Conservation (phyloP, 2,113 vertebrate species). For the Nerophis lumbriciformis region DNA sequence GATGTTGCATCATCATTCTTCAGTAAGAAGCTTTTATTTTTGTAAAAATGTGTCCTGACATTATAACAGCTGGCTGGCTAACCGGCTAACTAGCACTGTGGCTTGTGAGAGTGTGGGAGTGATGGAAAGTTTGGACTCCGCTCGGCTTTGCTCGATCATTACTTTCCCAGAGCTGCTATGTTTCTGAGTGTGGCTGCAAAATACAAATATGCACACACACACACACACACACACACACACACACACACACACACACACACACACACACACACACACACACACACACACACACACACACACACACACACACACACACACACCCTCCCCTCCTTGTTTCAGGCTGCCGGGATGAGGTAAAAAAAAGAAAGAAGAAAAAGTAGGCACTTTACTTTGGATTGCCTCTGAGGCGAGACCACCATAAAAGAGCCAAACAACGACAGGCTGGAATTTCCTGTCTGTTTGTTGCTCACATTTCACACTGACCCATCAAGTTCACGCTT, state of each 20-base stretch:
- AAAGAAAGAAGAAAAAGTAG: no score
- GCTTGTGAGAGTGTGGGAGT: conserved; percentile 1
- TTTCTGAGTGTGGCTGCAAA: conserved; percentile 35
- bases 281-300: no score
- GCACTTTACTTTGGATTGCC: conserved; percentile 15
- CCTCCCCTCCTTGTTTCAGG: conserved; percentile 1
- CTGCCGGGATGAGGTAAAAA: conserved; percentile 32
- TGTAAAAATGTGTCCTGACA: neutral
- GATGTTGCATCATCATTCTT: conserved; percentile 6
- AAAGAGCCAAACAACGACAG: conserved; percentile 57
- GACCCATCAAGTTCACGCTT: no score
- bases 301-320: no score
- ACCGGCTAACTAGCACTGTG: neutral
- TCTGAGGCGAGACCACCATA: conserved; percentile 40
- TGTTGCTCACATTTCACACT: conserved; percentile 40
- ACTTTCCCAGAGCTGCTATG: conserved; percentile 3
- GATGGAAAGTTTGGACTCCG: conserved; percentile 1
- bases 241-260: no score
- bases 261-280: neutral
- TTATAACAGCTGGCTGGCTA: neutral
- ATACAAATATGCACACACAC: conserved; percentile 28
- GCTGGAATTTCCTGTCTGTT: conserved; percentile 66
- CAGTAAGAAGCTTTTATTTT: neutral
- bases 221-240: no score
- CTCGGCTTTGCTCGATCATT: conserved; percentile 3